Evolutionary conservation across 2,797 vertebrate genomes (phyloP).

Genomic region (Diplodus puntazzo): DNA sequence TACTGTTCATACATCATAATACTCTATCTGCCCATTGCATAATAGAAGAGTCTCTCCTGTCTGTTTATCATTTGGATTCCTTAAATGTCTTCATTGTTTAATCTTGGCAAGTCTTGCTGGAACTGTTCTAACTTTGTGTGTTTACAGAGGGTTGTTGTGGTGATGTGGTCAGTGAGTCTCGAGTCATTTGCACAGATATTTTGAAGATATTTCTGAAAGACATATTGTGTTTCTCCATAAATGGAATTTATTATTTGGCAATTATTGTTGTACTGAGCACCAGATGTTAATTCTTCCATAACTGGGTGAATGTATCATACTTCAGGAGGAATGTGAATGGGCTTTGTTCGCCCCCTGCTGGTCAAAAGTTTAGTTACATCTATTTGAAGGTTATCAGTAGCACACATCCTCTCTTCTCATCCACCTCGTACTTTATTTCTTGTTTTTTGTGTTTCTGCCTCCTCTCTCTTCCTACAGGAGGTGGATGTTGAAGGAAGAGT

Average conservation of each 20-base stretch:
- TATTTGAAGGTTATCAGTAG: background rate
- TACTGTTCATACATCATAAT: constrained; percentile 50
- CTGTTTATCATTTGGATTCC: constrained; percentile 67
- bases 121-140: constrained; percentile 30
- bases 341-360: constrained; percentile 55
- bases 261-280: constrained; percentile 17
- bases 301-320: background rate
- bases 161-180: constrained; percentile 18
- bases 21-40: constrained; percentile 36
- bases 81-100: constrained; percentile 66
- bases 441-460: background rate
- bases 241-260: constrained; percentile 17
- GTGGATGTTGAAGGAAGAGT: constrained; percentile 83
- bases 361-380: constrained; percentile 26
- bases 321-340: background rate
- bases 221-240: background rate
- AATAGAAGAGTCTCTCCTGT: constrained; percentile 33
- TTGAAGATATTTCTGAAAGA: constrained; percentile 20
- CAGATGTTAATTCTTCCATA: constrained; percentile 41
- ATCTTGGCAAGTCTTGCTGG: constrained; percentile 35
- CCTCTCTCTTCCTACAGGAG: constrained; percentile 65
- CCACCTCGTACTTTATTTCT: background rate
- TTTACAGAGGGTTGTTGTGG: constrained; percentile 43
- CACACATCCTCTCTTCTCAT: background rate
- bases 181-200: constrained; percentile 1